A percentile compares a stretch with the other conserved stretches of the same genome.
These are phyloP conservation scores for Cercopithecus mitis DNA, from an alignment of 2,797 vertebrate species.

Conservation along the genomic window DNA sequence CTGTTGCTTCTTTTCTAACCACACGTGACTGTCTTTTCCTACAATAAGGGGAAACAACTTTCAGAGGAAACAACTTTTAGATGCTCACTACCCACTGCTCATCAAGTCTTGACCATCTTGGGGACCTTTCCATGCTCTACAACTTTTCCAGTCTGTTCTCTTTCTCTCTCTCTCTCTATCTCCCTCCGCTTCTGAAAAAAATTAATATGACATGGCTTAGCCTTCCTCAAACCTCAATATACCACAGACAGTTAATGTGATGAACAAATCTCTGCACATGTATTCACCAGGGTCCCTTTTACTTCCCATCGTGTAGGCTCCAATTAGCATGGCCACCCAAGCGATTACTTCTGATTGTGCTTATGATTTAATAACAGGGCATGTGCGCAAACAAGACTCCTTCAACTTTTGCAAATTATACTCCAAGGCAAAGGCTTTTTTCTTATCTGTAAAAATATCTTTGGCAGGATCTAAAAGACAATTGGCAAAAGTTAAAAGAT, in stretches of 20 bases:
- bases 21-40: background rate
- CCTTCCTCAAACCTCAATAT: background rate
- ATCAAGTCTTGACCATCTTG: background rate
- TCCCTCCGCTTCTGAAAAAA: background rate
- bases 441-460: background rate
- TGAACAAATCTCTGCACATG: background rate
- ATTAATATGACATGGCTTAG: background rate
- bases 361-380: background rate
- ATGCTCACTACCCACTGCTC: background rate
- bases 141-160: background rate
- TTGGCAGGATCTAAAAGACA: background rate
- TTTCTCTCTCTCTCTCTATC: background rate
- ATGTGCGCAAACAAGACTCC: background rate
- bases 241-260: background rate
- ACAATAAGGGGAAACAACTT: background rate
- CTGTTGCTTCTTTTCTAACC: background rate
- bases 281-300: background rate
- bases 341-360: background rate
- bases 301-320: background rate
- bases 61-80: background rate
- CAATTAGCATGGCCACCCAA: background rate
- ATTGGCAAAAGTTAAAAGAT: background rate
- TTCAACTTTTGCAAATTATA: background rate
- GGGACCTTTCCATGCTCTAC: background rate
- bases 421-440: background rate